Percentiles rank a stretch among this genome's conserved stretches.
Evolutionary conservation across 2,888 invertebrate species (phyloP).

Genomic region (Biston stratarius): DNA sequence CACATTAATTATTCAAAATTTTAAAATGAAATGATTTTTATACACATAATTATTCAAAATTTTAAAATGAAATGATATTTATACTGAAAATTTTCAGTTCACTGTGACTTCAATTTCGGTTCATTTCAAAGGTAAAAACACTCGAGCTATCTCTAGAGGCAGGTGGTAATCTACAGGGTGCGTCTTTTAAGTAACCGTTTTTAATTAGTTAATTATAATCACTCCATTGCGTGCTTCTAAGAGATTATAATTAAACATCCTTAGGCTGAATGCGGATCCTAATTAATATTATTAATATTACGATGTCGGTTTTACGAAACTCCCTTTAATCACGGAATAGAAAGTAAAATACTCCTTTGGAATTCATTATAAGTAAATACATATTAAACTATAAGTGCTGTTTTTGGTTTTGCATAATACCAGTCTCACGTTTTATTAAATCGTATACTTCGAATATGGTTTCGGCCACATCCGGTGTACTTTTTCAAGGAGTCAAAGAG

Average conservation of each 20-base stretch:
- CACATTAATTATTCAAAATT: too few relatives aligned
- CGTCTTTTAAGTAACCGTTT: slow-evolving; percentile 42
- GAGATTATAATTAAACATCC: slow-evolving; percentile 44
- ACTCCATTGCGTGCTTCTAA: slow-evolving; percentile 43
- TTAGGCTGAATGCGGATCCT: slow-evolving; percentile 26
- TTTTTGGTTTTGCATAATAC: too few relatives aligned
- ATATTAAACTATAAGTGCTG: neutral
- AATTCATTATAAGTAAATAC: neutral
- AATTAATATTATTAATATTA: slow-evolving; percentile 39
- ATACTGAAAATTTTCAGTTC: neutral
- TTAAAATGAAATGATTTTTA: too few relatives aligned
- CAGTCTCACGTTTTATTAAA: too few relatives aligned
- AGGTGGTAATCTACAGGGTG: slow-evolving; percentile 59
- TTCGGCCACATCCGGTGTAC: too few relatives aligned
- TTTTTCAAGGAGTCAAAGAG: too few relatives aligned
- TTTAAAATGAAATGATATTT: neutral
- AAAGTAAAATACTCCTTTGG: neutral
- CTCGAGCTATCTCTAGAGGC: slow-evolving; percentile 62
- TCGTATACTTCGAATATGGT: too few relatives aligned
- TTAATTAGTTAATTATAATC: slow-evolving; percentile 52
- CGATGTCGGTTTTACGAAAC: slow-evolving; percentile 23
- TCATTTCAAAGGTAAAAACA: slow-evolving; percentile 68
- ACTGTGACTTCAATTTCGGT: slow-evolving; percentile 62
- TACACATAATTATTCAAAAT: too few relatives aligned
- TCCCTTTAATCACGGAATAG: slow-evolving; percentile 20